Percentiles rank a stretch among this genome's conserved stretches.
Evolutionary conservation across 2,113 vertebrate species (phyloP).

Genomic region (Desmodus rotundus): DNA sequence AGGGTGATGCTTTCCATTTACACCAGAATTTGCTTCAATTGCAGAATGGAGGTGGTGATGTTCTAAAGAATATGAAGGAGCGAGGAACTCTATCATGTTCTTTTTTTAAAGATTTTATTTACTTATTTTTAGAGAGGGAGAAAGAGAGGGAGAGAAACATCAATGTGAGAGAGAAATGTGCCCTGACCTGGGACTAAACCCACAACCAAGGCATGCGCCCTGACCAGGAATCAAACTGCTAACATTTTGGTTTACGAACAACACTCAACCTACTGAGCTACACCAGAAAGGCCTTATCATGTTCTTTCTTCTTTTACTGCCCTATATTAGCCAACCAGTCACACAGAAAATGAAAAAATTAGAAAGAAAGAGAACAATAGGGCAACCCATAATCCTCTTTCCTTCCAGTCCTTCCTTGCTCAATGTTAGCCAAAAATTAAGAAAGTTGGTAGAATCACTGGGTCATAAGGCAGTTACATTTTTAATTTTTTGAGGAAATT

Average conservation of each 20-base stretch:
- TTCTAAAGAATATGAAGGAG: background rate
- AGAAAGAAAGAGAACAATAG: background rate
- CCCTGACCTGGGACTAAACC: too few relatives aligned
- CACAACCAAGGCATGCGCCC: too few relatives aligned
- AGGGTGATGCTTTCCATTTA: background rate
- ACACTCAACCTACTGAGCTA: too few relatives aligned
- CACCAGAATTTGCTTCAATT: background rate
- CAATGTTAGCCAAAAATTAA: background rate
- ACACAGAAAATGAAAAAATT: background rate
- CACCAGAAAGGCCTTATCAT: too few relatives aligned
- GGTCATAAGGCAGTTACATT: too few relatives aligned
- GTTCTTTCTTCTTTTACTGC: background rate
- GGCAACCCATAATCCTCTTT: background rate
- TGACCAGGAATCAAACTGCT: too few relatives aligned
- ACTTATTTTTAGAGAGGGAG: too few relatives aligned
- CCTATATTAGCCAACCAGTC: background rate
- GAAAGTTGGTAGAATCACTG: background rate
- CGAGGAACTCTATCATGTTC: background rate
- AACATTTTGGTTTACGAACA: too few relatives aligned
- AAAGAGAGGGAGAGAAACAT: too few relatives aligned
- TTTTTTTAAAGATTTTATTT: too few relatives aligned
- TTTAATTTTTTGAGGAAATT: too few relatives aligned
- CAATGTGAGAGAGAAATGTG: too few relatives aligned
- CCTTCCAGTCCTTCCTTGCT: background rate
- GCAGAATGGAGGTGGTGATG: background rate